Evolutionary conservation across 1,140 invertebrate genomes (phyloP).

Genomic region (Polyergus mexicanus): DNA sequence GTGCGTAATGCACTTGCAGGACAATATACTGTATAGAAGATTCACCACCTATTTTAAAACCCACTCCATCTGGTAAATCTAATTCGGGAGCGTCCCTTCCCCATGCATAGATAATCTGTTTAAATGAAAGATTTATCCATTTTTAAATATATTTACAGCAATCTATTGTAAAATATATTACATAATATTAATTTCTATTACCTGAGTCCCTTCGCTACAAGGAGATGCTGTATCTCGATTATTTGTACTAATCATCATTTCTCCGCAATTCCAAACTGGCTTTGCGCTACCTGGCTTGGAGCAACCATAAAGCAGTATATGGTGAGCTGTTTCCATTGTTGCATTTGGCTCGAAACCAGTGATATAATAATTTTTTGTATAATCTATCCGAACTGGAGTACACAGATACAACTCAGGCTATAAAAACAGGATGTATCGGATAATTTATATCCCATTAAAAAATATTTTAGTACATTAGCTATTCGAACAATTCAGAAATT

Average conservation of each 20-base stretch:
- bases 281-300: constrained; percentile 92
- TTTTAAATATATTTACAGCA: neutral
- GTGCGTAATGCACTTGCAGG: constrained; percentile 97
- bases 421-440: constrained; percentile 76
- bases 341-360: constrained; percentile 98
- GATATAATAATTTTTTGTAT: constrained; percentile 91
- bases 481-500: neutral
- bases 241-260: constrained; percentile 90
- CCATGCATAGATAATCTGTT: constrained; percentile 98
- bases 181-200: constrained; percentile 78
- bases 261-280: constrained; percentile 96
- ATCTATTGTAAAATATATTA: neutral
- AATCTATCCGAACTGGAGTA: constrained; percentile 92
- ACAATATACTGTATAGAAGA: constrained; percentile 93
- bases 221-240: constrained; percentile 88
- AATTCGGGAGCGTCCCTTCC: constrained; percentile 96
- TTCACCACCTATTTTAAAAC: constrained; percentile 92
- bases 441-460: neutral
- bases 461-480: neutral
- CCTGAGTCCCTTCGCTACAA: constrained; percentile 91
- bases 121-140: constrained; percentile 41
- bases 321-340: constrained; percentile 96
- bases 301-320: constrained; percentile 98
- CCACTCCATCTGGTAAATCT: constrained; percentile 93
- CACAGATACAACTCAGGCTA: constrained; percentile 95